Base-by-base conservation (phyloP, 1,140 invertebrate genomes). In the Anastatus disparis region DNA sequence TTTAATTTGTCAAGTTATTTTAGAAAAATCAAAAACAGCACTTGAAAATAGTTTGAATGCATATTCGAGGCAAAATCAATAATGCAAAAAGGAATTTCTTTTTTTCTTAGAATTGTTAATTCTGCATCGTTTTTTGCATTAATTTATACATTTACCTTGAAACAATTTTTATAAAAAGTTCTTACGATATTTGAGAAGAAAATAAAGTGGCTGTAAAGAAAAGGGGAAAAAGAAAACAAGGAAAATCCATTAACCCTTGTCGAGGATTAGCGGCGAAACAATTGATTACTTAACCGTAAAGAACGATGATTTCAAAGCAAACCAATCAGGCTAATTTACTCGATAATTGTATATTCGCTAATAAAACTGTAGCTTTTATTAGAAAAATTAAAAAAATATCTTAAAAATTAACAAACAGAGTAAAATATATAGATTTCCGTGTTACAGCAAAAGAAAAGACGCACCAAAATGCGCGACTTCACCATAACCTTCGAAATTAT, bases 191-290 rank as follows among this genome's bases (percentile, higher is more conserved):
- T 1, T n/a, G 7, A 42, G 17, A 59, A 42, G 15, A 22, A 48
- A 48, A 31, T 31, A 8, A 48, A 29, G 0, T 4, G 10, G n/a
- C 8, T 27, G 17, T 20, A 56, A 17, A 35, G 42, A 44, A 27
- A 44, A 24, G 26, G 69, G n/a, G n/a, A n/a, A n/a, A 62, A 27
- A 40, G 2, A 48, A 38, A 59, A 75, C 68, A 73, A 76, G 63
- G 2, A 56, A 71, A 66, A 58, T 70, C 44, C 53, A 73, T 78
- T 74, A 75, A 61, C 44, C 27, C 27, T n/a, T 31, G 13, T 7
- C 2, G 4, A 53, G 27, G 29, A 2, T 24, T 29, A 6, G 40
- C 44, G 12, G 31, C 46, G 24, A 69, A 69, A 69, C 58, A 69
- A 69, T 69, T 69, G 56, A 62, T 62, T 29, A 27, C 13, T 13